Conservation (phyloP, 2,113 vertebrate species). For the Hydropotes inermis region DNA sequence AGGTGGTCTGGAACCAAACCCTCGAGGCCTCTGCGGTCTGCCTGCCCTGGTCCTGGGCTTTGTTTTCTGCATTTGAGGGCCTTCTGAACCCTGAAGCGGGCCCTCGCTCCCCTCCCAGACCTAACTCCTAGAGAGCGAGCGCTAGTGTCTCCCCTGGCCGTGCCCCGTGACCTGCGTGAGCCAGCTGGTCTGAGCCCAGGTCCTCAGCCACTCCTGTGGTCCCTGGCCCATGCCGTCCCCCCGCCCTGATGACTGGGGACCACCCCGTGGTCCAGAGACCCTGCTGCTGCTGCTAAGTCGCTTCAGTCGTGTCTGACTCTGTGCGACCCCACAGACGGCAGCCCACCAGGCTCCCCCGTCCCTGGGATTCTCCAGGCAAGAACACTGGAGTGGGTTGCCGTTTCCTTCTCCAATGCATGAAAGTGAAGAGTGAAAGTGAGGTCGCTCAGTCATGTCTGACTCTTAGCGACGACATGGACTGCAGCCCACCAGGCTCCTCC, state of each 20-base stretch:
- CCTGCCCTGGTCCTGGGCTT: not conserved
- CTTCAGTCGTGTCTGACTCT: no score
- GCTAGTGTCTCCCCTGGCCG: accelerated
- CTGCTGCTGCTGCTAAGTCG: no score
- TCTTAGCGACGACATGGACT: no score
- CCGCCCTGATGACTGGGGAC: not conserved
- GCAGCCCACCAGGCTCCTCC: no score
- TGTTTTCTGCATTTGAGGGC: not conserved
- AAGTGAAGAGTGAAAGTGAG: no score
- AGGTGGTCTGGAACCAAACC: not conserved
- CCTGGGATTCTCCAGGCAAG: no score
- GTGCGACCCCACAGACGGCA: no score
- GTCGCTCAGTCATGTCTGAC: no score
- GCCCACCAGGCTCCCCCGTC: no score
- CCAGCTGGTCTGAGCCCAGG: not conserved
- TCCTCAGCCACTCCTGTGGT: not conserved
- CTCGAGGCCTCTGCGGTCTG: not conserved
- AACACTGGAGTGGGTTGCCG: no score
- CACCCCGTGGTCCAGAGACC: not conserved
- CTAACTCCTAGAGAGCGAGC: not conserved
- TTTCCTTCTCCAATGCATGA: no score
- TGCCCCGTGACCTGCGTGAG: accelerated
- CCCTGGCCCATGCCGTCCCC: not conserved
- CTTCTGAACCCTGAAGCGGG: not conserved
- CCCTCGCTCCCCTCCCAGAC: not conserved